phyloP scores from a whole-genome alignment of 1,140 invertebrate genomes.

The Idris sp. region DNA sequence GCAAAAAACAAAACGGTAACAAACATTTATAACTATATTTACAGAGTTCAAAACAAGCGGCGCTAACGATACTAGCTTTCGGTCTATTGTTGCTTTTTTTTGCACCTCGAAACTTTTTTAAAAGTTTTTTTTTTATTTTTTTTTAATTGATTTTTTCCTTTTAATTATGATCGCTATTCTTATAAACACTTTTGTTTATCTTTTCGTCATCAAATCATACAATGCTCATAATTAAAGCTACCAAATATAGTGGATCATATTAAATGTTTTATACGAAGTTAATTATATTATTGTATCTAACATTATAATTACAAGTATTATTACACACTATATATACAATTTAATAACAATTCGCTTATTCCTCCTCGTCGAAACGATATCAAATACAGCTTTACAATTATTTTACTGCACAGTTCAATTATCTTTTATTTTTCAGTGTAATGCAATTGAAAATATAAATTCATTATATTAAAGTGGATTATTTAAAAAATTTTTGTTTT shows the following conservation, averaged over 20 bases:
- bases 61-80: slow-evolving; percentile 14
- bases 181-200: slow-evolving; percentile 1
- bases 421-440: too few species aligned
- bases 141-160: slow-evolving; percentile 5
- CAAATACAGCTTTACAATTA: slow-evolving; percentile 10
- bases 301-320: slow-evolving; percentile 70
- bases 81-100: slow-evolving; percentile 14
- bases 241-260: slow-evolving; percentile 71
- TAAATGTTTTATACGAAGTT: slow-evolving; percentile 67
- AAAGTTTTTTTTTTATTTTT: slow-evolving; percentile 4
- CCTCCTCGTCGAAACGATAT: slow-evolving; percentile 37
- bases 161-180: not conserved
- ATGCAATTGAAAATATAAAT: too few species aligned
- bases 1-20: slow-evolving; percentile 44
- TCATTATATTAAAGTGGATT: too few species aligned
- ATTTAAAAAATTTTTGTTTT: too few species aligned
- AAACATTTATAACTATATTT: slow-evolving; percentile 61
- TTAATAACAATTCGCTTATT: slow-evolving; percentile 68
- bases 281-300: slow-evolving; percentile 67
- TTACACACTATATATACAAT: slow-evolving; percentile 76
- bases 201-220: slow-evolving; percentile 33
- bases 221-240: slow-evolving; percentile 67
- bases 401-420: too few species aligned
- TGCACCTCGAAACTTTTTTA: not conserved
- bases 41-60: slow-evolving; percentile 54